These are phyloP conservation scores for Oscheius sp. DNA, from an alignment of 2,888 invertebrate genomes.

Conservation along the genomic window DNA sequence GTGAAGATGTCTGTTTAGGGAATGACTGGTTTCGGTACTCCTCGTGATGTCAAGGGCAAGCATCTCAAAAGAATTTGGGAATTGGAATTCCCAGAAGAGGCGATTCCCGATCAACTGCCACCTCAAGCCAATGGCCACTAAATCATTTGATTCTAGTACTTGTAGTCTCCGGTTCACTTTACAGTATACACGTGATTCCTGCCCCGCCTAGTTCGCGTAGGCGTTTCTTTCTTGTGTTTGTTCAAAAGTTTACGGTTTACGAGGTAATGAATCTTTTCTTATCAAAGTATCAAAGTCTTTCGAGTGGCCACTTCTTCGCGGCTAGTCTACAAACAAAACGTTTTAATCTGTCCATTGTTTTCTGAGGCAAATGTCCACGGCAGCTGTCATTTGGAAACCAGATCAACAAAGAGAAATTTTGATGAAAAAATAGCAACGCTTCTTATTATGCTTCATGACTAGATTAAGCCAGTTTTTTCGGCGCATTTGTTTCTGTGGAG, in stretches of 20 bases:
- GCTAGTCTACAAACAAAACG: neutral
- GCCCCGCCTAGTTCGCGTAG: conserved; percentile 21
- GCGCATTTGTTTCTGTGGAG: too few relatives aligned
- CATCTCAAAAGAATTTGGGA: conserved; percentile 73
- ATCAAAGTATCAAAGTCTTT: neutral
- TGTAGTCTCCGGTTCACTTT: conserved; percentile 15
- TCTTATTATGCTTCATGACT: too few relatives aligned
- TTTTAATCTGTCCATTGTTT: too few relatives aligned
- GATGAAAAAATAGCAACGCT: too few relatives aligned
- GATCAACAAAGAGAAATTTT: too few relatives aligned
- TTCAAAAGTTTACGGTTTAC: conserved; percentile 30
- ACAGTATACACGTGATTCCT: conserved; percentile 31
- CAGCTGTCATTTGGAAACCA: too few relatives aligned
- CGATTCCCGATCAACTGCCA: conserved; percentile 47
- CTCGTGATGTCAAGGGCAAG: conserved; percentile 73
- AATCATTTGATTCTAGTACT: conserved; percentile 5
- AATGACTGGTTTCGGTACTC: conserved; percentile 73
- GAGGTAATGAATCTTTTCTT: conserved; percentile 28
- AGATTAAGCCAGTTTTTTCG: too few relatives aligned
- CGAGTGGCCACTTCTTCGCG: neutral
- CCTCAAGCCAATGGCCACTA: conserved; percentile 22
- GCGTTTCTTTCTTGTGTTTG: conserved; percentile 23
- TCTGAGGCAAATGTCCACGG: too few relatives aligned
- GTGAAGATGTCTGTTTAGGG: conserved; percentile 51
- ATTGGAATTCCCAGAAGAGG: conserved; percentile 73